These are phyloP conservation scores for Pseudopleuronectes americanus DNA, from an alignment of 2,797 vertebrate species.

Conservation along the genomic window DNA sequence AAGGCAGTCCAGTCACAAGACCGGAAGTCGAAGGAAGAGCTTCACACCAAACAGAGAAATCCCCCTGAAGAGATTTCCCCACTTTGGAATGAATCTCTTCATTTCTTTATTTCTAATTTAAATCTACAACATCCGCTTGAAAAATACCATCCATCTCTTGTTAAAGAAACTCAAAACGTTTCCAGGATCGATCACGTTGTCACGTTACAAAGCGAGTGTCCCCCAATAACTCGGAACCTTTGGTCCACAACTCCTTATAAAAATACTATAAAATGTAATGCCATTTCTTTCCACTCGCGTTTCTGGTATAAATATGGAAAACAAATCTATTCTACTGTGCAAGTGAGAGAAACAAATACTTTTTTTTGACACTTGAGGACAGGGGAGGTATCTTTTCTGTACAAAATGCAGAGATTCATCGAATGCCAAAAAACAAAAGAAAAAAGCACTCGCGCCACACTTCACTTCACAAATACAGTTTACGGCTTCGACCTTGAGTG, in stretches of 20 bases:
- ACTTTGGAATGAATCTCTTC: constrained; percentile 57
- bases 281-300: constrained; percentile 51
- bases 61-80: constrained; percentile 14
- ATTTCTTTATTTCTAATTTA: constrained; percentile 51
- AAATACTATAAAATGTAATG: constrained; percentile 87
- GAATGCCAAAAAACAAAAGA: constrained; percentile 67
- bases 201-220: constrained; percentile 74
- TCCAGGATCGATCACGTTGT: constrained; percentile 53
- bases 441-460: constrained; percentile 44
- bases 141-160: constrained; percentile 54
- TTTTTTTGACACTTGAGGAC: constrained; percentile 69
- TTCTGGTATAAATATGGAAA: constrained; percentile 82
- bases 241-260: constrained; percentile 84
- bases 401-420: constrained; percentile 75
- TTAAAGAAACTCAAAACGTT: constrained; percentile 64
- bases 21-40: constrained; percentile 64
- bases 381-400: constrained; percentile 71
- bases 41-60: constrained; percentile 47
- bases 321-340: constrained; percentile 83
- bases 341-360: constrained; percentile 79
- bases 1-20: constrained; percentile 72
- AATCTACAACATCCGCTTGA: constrained; percentile 52
- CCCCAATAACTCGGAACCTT: constrained; percentile 79
- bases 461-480: constrained; percentile 60
- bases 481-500: constrained; percentile 53